Conservation (phyloP, 1,140 invertebrate genomes). For the Ephestia elutella region DNA sequence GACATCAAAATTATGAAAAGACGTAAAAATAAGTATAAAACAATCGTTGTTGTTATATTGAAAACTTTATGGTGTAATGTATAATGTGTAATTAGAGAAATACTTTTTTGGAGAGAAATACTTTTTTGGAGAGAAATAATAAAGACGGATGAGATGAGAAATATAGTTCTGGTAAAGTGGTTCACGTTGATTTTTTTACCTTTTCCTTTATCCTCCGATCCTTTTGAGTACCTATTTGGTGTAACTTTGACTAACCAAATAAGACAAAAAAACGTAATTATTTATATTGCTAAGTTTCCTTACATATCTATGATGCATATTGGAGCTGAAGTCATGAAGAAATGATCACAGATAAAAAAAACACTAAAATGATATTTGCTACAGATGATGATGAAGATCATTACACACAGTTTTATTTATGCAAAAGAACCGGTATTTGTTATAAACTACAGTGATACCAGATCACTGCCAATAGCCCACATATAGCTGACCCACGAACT, state of each 20-base stretch:
- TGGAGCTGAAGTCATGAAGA: too few species aligned
- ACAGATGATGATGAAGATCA: too few species aligned
- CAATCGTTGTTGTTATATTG: slow-evolving; percentile 51
- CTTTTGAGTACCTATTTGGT: slow-evolving; percentile 22
- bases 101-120: slow-evolving; percentile 58
- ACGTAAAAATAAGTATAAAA: slow-evolving; percentile 40
- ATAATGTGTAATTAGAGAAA: slow-evolving; percentile 45
- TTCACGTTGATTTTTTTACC: slow-evolving; percentile 63
- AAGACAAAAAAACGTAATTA: background rate
- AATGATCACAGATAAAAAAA: too few species aligned
- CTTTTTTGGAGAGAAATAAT: slow-evolving; percentile 56
- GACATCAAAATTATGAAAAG: slow-evolving; percentile 25
- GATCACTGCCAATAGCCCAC: too few species aligned
- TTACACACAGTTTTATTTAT: too few species aligned
- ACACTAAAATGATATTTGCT: too few species aligned
- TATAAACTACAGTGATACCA: too few species aligned
- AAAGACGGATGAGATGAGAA: slow-evolving; percentile 45
- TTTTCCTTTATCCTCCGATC: slow-evolving; percentile 18
- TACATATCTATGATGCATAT: too few species aligned
- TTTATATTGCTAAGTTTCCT: too few species aligned
- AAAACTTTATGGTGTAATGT: slow-evolving; percentile 49
- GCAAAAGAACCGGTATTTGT: too few species aligned
- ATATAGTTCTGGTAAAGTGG: slow-evolving; percentile 46
- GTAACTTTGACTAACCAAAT: background rate
- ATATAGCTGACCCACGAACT: too few species aligned